Base-by-base conservation (phyloP, 2,113 vertebrate species). In the Nothoprocta pentlandii region DNA sequence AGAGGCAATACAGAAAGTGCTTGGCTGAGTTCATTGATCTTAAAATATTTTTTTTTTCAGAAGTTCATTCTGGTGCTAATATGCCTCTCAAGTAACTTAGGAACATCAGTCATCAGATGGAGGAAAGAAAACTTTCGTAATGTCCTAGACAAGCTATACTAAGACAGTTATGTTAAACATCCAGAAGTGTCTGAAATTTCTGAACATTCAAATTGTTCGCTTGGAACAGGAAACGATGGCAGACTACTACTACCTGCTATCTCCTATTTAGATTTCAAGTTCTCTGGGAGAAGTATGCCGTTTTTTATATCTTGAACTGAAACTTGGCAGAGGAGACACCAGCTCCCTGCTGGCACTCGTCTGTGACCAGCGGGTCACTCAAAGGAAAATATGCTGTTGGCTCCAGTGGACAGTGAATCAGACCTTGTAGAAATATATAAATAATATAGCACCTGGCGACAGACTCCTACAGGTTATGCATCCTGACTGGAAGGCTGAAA, bases 1-100 rank as follows among this genome's bases (percentile, higher is more conserved):
- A 92, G 56, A 89, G 14, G 23, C 63, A 80, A 80, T 44, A 66
- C 0, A 0, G 44, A 51, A 90, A 88, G 42, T 47, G 23, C 56
- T 89, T 74, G 63, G 42, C 71, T 89, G 61, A 70, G 22, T 61
- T 28, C 19, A 83, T 42, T 34, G 41, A 67, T 70, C 89, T 69
- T 51, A 83, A 89, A 85, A 41, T 14, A 79, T 34, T 0, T 49
- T 36, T 49, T 36, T 68, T 80, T 90, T 21, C 5, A 2, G 2
- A 56, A 91, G 75, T 70, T 87, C 75, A 87, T 89, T 74, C 53
- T 71, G 58, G 78, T 87, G 36, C 53, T 94, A 79, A 39, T 71
- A 61, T 4, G 2, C 46, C 51, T 81, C 49, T 80, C 63, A 82
- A 54, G 34, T 87, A 89, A 87, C 1, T 0, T 49, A 85, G 56